Percentiles rank a stretch among this genome's conserved stretches.
These are phyloP conservation scores for Drusus annulatus DNA, from an alignment of 1,140 invertebrate genomes.

Conservation along the genomic window DNA sequence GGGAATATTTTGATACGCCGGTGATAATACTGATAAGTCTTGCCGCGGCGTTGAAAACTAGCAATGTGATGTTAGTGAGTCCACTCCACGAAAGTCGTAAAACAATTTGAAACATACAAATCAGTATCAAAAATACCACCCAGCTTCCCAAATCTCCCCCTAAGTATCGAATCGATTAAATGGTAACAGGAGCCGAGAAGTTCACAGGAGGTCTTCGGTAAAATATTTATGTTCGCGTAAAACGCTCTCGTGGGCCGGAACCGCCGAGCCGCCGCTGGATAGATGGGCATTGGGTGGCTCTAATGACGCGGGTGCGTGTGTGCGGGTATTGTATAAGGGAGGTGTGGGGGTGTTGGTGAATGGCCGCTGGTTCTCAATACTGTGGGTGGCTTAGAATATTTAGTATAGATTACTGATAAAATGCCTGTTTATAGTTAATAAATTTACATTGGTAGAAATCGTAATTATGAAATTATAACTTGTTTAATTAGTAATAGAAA, in stretches of 20 bases:
- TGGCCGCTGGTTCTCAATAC: not conserved
- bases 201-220: conserved; percentile 49
- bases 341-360: not conserved
- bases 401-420: no score
- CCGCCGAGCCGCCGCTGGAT: conserved; percentile 11
- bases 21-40: no score
- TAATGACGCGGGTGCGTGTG: conserved; percentile 46
- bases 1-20: no score
- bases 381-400: no score
- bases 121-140: not conserved
- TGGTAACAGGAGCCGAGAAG: conserved; percentile 46
- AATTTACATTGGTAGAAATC: no score
- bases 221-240: conserved; percentile 49
- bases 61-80: no score
- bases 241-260: conserved; percentile 43
- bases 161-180: conserved; percentile 51
- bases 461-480: no score
- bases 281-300: conserved; percentile 38
- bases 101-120: not conserved
- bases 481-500: no score
- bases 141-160: not conserved
- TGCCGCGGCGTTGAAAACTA: no score
- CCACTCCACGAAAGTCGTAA: no score
- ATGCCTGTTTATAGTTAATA: no score
- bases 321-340: not conserved